Evolutionary conservation across 2,113 vertebrate species (phyloP), one percentile per base, ranked within the genome.

Genomic region (Scatophagus argus): DNA sequence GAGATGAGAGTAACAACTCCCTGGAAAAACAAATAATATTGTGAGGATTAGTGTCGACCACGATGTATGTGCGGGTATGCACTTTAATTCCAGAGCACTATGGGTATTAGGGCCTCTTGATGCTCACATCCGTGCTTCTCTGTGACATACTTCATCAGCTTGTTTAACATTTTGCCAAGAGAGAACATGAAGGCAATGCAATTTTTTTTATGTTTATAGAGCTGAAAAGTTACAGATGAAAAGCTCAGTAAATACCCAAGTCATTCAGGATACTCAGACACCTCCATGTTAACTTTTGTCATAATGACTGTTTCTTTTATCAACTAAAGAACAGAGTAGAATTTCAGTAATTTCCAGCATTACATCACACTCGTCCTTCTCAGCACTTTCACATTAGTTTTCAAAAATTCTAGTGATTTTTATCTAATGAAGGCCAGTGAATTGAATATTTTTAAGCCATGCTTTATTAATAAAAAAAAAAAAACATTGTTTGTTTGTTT

Each of bases 1-100:
- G 59, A 74, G 31, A 32, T 41, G 63, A 71, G 47, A 58, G 10
- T n/a, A 65, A 65, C 67, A 54, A 62, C 72, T 63, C 62, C 23
- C 49, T 23, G 31, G 61, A 51, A 81, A 77, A 81, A 64, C 74
- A 77, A 79, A 67, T 72, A 62, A 75, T 56, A 62, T 43, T 51
- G 49, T 6, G 14, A 68, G 65, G 85, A 84, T 87, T 87, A 78
- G 34, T 67, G 39, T 44, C 62, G 39, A 62, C 14, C 13, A 31
- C 3, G 4, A 66, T 72, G 62, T 61, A 46, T 77, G 63, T 23
- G 55, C 0, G 0, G 25, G 23, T 70, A 67, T 68, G 52, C 70
- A 52, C 43, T 79, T 64, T 79, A 6, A 68, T 74, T 38, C 31
- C 23, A 23, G 43, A 64, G 44, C 49, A 27, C 39, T 56, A 7